Evolutionary conservation across 2,888 invertebrate species (phyloP).

Genomic region (Caenorhabditis macrosperma): DNA sequence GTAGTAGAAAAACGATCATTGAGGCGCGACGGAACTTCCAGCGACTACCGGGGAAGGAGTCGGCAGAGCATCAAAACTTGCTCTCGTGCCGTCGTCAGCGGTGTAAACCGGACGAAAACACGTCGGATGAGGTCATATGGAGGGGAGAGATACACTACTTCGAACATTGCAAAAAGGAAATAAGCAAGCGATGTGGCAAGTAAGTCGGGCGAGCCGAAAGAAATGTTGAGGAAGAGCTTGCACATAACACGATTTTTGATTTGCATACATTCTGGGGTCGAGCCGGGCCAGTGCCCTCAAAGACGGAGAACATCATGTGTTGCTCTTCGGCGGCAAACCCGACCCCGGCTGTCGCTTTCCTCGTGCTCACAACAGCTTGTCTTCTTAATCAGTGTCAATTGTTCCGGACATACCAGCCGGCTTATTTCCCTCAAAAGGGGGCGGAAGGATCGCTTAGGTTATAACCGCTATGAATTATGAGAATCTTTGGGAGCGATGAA

Average conservation of each 20-base stretch:
- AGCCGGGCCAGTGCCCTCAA: neutral
- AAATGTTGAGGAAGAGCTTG: constrained; percentile 21
- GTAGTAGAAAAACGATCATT: neutral
- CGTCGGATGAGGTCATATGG: neutral
- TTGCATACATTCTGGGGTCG: constrained; percentile 47
- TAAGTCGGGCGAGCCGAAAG: constrained; percentile 1
- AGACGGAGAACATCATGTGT: constrained; percentile 48
- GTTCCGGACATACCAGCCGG: constrained; percentile 33
- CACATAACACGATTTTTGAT: constrained; percentile 58
- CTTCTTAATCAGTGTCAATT: constrained; percentile 57
- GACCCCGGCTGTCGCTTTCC: constrained; percentile 30
- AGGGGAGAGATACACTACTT: constrained; percentile 5
- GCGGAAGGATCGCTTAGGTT: constrained; percentile 10
- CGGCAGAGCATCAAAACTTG: neutral
- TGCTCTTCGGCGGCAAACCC: constrained; percentile 14
- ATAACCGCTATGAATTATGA: neutral
- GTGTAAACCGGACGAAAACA: neutral
- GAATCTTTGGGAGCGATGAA: neutral
- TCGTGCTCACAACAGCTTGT: constrained; percentile 36
- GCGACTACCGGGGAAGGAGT: too few relatives aligned
- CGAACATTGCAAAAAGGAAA: neutral
- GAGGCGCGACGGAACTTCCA: neutral
- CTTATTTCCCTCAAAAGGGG: constrained; percentile 9
- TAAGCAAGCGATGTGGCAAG: neutral
- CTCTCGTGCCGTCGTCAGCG: neutral